Base-by-base conservation (phyloP, 2,888 invertebrate species). In the Standfussiana lucernea region DNA sequence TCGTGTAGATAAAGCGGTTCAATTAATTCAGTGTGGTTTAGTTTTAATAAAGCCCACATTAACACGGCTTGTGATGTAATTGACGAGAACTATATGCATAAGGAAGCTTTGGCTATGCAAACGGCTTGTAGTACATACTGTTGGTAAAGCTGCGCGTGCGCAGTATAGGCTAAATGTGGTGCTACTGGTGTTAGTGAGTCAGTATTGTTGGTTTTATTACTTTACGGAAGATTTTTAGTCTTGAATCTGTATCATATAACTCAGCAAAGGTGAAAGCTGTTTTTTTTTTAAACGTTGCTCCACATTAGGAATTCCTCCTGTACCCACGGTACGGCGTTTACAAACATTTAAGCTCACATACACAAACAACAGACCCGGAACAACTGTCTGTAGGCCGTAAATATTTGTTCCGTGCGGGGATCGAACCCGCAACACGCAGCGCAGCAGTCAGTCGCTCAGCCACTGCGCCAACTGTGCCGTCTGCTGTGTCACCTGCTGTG, bases 21-120 rank as follows among this genome's bases (percentile, higher is more conserved):
- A 83, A 87, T 75, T 71, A 79, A 71, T 82, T 69, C 75, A 68
- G 37, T 47, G 74, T 59, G 78, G 72, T 72, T 75, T 73, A 84
- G 84, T 69, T 83, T 77, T 76, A 80, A 77, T 83, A 80, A 80
- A 77, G 68, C 28, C 13, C 18, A 37, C 66, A 78, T 76, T 77
- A 76, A 75, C 77, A 66, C 62, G 45, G 42, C n/a, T 75, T 82
- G 80, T 80, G 75, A 75, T 76, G 79, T 85, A 87, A 87, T 83
- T 88, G 86, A 79, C 85, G 67, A 67, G 72, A 72, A 79, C 82
- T 81, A 79, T 85, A 82, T 79, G 84, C 83, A 89, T 88, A 86
- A 89, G 87, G 89, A 89, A 89, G 86, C 88, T 74, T 79, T 53
- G 40, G 40, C 72, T 80, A 73, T 78, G 80, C 76, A 73, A 85